Evolutionary conservation across 1,140 invertebrate species (phyloP).

Genomic region (Brachionus calyciflorus): DNA sequence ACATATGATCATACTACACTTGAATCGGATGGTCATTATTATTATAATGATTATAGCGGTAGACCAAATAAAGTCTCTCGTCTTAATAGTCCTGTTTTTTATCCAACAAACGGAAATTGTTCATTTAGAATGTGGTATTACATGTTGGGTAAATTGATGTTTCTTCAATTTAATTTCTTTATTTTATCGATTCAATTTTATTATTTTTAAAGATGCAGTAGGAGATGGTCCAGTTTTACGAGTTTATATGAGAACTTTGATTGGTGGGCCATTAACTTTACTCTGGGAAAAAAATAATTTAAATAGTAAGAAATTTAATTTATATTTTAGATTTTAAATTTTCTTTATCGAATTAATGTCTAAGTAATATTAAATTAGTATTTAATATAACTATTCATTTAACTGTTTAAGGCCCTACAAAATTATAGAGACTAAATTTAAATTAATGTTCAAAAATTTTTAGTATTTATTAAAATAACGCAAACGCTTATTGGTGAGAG

Average conservation of each 20-base stretch:
- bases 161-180: no score
- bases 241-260: constrained; percentile 21
- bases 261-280: neutral
- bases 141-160: neutral
- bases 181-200: no score
- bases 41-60: neutral
- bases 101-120: neutral
- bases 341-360: no score
- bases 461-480: no score
- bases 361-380: no score
- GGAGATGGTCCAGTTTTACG: neutral
- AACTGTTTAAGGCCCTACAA: no score
- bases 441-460: no score
- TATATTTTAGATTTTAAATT: no score
- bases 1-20: constrained; percentile 24
- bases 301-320: neutral
- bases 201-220: no score
- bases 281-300: constrained; percentile 32
- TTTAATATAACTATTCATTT: no score
- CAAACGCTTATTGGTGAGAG: no score
- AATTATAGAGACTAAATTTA: no score
- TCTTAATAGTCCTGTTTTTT: constrained; percentile 22
- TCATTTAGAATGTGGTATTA: constrained; percentile 44
- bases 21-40: constrained; percentile 6
- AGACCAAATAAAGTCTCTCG: neutral